A percentile compares a stretch with the other conserved stretches of the same genome.
phyloP scores from a whole-genome alignment of 2,113 vertebrate genomes.

The Macaca mulatta region DNA sequence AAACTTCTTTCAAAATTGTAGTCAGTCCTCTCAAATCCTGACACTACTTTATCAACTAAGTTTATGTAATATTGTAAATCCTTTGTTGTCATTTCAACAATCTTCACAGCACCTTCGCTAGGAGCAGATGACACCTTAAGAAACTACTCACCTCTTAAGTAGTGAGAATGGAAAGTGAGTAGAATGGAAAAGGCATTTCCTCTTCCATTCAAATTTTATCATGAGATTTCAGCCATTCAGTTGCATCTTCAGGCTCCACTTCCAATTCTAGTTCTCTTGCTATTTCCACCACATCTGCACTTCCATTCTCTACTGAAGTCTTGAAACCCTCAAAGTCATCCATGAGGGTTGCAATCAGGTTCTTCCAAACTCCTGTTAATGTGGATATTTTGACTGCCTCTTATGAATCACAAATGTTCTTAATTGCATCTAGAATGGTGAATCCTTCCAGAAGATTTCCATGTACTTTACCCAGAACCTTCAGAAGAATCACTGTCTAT shows the following conservation, averaged over 20 bases:
- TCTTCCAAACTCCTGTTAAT: neutral
- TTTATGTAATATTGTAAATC: neutral
- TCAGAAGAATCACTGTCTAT: neutral
- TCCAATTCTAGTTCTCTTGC: neutral
- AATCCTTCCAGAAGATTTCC: neutral
- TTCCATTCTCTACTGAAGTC: neutral
- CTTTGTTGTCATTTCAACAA: neutral
- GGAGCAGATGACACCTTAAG: neutral
- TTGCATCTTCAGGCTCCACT: neutral
- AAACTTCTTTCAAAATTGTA: neutral
- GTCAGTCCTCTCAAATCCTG: neutral
- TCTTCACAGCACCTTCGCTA: neutral
- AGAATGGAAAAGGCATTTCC: neutral
- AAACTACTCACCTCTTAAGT: neutral
- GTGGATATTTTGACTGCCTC: neutral
- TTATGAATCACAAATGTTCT: neutral
- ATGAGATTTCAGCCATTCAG: neutral
- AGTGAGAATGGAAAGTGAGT: too few species aligned
- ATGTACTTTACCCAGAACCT: neutral
- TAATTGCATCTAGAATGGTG: neutral
- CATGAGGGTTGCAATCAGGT: neutral
- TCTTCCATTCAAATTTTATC: neutral
- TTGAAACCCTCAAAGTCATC: neutral
- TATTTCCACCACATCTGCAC: neutral
- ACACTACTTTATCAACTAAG: neutral